Evolutionary conservation across 2,888 invertebrate genomes (phyloP).

Genomic region (Scaptodrosophila latifasciaeformis): DNA sequence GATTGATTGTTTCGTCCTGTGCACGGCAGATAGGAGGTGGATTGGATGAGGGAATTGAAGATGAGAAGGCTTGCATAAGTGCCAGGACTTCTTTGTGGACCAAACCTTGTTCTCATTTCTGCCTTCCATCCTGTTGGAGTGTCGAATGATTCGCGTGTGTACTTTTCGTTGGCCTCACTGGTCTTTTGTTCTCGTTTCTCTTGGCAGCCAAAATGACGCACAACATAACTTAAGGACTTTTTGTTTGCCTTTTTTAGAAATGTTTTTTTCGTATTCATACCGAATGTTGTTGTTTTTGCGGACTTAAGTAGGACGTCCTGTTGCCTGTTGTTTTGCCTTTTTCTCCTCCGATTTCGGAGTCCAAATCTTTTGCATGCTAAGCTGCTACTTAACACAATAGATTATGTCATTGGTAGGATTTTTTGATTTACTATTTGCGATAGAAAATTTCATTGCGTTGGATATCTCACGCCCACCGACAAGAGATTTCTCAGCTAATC

Average conservation of each 20-base stretch:
- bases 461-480: constrained; percentile 58
- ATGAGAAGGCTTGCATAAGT: constrained; percentile 53
- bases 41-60: constrained; percentile 10
- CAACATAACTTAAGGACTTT: constrained; percentile 74
- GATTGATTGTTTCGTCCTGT: constrained; percentile 43
- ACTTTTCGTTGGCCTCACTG: constrained; percentile 20
- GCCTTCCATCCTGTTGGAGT: too few relatives aligned
- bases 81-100: constrained; percentile 35
- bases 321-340: constrained; percentile 38
- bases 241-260: constrained; percentile 71
- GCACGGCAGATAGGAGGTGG: too few relatives aligned
- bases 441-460: constrained; percentile 49
- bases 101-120: constrained; percentile 16
- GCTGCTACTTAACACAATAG: constrained; percentile 36
- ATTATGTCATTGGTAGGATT: constrained; percentile 59
- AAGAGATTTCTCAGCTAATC: constrained; percentile 2
- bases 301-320: constrained; percentile 65
- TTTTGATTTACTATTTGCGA: constrained; percentile 43
- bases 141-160: constrained; percentile 27
- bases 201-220: constrained; percentile 58
- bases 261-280: constrained; percentile 23
- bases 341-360: constrained; percentile 34
- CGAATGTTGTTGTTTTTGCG: constrained; percentile 23
- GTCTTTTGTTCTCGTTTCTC: constrained; percentile 47
- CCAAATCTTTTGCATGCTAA: constrained; percentile 47